phyloP scores from a whole-genome alignment of 35 echinoderm and acorn worm species.

The Heliocidaris tuberculata region DNA sequence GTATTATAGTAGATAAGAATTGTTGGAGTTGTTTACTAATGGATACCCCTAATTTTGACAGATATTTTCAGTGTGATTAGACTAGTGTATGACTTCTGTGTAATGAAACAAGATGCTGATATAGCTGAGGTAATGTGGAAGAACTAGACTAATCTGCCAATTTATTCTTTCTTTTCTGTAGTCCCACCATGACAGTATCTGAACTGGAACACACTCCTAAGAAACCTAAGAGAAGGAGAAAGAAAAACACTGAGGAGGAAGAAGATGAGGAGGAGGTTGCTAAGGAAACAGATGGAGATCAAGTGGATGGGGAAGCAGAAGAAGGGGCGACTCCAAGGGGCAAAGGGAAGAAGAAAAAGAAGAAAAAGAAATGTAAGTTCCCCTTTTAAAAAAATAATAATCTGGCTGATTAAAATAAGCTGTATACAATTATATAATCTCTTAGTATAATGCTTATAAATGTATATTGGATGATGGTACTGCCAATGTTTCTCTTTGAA shows the following conservation, averaged over 20 bases:
- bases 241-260: conserved; percentile 53
- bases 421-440: no score
- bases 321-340: conserved; percentile 30
- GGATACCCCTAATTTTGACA: no score
- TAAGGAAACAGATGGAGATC: conserved; percentile 43
- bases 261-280: conserved; percentile 18
- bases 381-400: neutral
- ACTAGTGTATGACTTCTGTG: no score
- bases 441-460: no score
- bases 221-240: conserved; percentile 73
- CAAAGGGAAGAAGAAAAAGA: conserved; percentile 82
- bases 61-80: no score
- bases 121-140: no score
- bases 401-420: neutral
- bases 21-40: no score
- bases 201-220: conserved; percentile 77
- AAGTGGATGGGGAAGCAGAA: conserved; percentile 58
- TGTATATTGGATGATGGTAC: no score
- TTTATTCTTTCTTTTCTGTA: neutral
- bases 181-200: conserved; percentile 64
- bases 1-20: no score
- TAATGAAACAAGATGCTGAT: no score
- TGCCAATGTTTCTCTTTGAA: neutral
- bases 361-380: conserved; percentile 69
- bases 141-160: neutral